phyloP scores from a whole-genome alignment of 2,888 invertebrate genomes.

The Tetramorium bicarinatum region DNA sequence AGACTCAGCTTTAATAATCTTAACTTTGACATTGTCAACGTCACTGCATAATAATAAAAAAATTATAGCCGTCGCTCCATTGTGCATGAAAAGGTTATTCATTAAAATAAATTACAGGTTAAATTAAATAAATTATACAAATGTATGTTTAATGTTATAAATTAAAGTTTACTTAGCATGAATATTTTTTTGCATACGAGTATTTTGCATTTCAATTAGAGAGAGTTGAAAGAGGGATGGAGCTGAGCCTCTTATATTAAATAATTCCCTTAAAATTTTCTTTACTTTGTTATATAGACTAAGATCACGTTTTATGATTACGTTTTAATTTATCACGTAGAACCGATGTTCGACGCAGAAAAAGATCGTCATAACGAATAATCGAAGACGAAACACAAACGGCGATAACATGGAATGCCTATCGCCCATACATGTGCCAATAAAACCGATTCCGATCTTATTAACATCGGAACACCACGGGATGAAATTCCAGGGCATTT shows the following conservation, averaged over 20 bases:
- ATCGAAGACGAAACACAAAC: neutral
- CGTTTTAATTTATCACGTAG: conserved; percentile 5
- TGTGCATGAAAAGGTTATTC: too few species aligned
- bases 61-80: too few species aligned
- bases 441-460: neutral
- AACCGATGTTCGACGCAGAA: neutral
- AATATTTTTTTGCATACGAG: too few species aligned
- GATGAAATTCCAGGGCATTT: conserved; percentile 22
- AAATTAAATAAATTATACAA: too few species aligned
- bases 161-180: too few species aligned
- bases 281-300: too few species aligned
- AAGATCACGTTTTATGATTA: neutral
- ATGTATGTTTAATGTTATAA: too few species aligned
- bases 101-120: too few species aligned
- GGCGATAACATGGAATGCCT: neutral
- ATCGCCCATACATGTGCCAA: neutral
- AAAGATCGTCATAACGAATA: neutral
- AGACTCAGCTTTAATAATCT: too few species aligned
- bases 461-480: neutral
- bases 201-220: neutral
- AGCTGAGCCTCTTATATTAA: neutral
- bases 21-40: too few species aligned
- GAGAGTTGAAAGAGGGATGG: neutral
- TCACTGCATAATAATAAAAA: too few species aligned
- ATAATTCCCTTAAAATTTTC: neutral